Percentiles rank a stretch among this genome's conserved stretches.
Evolutionary conservation across 2,797 vertebrate genomes (phyloP).

Genomic region (Morelia viridis): DNA sequence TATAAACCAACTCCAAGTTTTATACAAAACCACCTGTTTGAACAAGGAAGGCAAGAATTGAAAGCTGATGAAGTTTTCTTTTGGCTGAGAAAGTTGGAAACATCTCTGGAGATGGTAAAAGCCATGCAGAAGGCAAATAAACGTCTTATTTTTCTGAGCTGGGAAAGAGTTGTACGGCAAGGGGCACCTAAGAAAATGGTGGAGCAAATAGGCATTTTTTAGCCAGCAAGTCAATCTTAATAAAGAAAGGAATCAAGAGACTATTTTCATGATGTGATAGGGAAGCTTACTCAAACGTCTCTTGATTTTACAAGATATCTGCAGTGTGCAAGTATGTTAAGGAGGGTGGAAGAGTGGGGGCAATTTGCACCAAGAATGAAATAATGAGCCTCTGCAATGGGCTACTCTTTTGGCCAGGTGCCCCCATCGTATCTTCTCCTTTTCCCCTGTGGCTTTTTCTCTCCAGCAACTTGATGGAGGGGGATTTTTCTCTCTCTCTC

Average conservation of each 20-base stretch:
- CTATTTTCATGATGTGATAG: neutral
- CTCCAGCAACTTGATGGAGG: neutral
- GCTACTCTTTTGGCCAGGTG: no score
- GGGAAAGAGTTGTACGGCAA: neutral
- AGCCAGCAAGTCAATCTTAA: neutral
- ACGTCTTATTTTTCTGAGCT: neutral
- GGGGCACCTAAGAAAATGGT: neutral
- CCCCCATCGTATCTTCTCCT: no score
- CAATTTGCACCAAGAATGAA: no score
- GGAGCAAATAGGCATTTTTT: neutral
- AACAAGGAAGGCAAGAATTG: neutral
- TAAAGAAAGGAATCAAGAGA: neutral
- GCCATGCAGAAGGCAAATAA: neutral
- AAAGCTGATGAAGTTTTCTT: neutral
- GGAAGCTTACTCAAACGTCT: neutral
- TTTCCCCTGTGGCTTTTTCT: neutral
- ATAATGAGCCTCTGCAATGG: no score
- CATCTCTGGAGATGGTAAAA: neutral
- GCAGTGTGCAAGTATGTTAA: neutral
- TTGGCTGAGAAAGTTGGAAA: neutral
- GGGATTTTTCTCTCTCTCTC: neutral
- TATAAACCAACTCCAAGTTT: no score
- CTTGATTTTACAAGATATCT: constrained; percentile 10
- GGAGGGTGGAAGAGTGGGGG: no score
- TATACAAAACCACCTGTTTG: neutral